Base-by-base conservation (phyloP, 2,113 vertebrate genomes). In the Panthera tigris region DNA sequence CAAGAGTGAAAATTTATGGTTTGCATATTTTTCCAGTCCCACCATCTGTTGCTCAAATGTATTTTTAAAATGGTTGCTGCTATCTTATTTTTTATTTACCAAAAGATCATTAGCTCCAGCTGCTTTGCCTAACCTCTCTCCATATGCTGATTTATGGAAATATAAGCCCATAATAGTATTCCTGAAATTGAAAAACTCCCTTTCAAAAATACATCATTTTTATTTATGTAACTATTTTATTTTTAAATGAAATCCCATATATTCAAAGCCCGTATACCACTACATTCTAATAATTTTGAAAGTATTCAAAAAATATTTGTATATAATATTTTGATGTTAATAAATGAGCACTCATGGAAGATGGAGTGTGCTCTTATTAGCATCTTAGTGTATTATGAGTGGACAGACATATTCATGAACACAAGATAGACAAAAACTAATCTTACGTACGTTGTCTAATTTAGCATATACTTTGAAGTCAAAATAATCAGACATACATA, bases 401-500 rank as follows among this genome's bases (percentile, higher is more conserved):
- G 2, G 25, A 81, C 48, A 84, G 48, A 73, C 57, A 73, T 29
- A 71, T 52, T 79, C 45, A 79, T 23, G 55, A 82, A 85, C 7
- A 92, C 19, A 61, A 65, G 15, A 41, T 1, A 23, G 55, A 6
- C 4, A 31, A 45, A 36, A 68, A 69, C 9, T 23, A 93, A 23
- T 82, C 66, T 21, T 89, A 71, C 5, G 0, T 69, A 31, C 48
- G 39, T 33, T 79, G 14, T 52, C 52, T 83, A 73, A 92, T 41
- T 85, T 68, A 90, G 50, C 41, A 82, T 66, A 80, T 15, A 63
- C 36, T 74, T 31, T 85, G 23, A 85, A 92, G 23, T 92, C 11
- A 92, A 96, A 94, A 90, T 83, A 96, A 83, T 93, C 33, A 92
- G 66, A 84, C 57, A 61, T 3, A 68, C 48, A 55, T 74, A 89